Conservation (phyloP, 2,888 invertebrate species). For the Lapara coniferarum region DNA sequence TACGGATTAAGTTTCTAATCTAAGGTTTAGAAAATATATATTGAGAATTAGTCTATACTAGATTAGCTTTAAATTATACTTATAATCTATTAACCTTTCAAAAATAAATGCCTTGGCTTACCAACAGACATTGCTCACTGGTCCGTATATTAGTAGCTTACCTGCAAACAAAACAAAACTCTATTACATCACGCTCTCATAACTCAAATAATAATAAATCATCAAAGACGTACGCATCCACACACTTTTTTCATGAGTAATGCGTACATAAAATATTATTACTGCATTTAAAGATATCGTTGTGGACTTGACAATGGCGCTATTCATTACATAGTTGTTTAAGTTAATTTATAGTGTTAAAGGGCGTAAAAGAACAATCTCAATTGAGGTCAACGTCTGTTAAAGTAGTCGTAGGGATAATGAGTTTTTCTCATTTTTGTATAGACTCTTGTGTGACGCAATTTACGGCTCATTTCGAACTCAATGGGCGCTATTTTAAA, state of each 20-base stretch:
- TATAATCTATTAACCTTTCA: too few relatives aligned
- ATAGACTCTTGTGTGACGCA: not conserved
- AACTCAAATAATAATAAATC: not conserved
- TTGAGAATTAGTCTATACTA: too few relatives aligned
- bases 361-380: conserved; percentile 34
- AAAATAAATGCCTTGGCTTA: too few relatives aligned
- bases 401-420: conserved; percentile 2
- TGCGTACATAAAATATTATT: conserved; percentile 9
- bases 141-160: not conserved
- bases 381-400: conserved; percentile 24
- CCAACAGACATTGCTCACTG: too few relatives aligned
- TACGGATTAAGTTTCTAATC: too few relatives aligned
- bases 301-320: conserved; percentile 47
- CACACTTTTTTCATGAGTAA: conserved; percentile 5
- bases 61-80: too few relatives aligned
- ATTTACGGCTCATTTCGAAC: not conserved
- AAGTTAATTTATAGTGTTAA: conserved; percentile 42
- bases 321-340: conserved; percentile 54
- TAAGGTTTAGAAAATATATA: too few relatives aligned
- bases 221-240: not conserved
- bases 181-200: not conserved
- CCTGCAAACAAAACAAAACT: conserved; percentile 10
- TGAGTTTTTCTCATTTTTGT: conserved; percentile 14
- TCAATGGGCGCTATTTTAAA: not conserved
- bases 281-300: conserved; percentile 17